Evolutionary conservation across 2,113 vertebrate genomes (phyloP), one percentile per base, ranked within the genome.

Genomic region (Perognathus longimembris): DNA sequence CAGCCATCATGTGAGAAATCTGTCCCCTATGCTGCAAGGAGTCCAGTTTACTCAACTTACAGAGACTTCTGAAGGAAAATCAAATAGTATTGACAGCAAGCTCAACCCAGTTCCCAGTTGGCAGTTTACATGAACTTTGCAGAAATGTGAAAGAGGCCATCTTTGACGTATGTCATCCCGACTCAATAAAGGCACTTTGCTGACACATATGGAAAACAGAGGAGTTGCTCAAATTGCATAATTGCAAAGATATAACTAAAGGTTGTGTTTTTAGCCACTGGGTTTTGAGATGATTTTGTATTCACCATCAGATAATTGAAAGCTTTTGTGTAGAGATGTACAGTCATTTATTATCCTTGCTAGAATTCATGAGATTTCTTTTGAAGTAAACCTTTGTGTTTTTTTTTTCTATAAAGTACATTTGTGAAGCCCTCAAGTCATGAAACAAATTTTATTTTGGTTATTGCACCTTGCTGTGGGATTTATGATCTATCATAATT

Each of bases 401-500:
- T n/a, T n/a, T n/a, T n/a, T 34, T 76, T 3, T 36, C 50, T 86
- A 81, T 92, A 26, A 78, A 50, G 63, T 38, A 92, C 11, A 69
- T 73, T 78, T 96, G 86, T 94, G 59, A 63, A 87, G 77, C 95
- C 92, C 61, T 96, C 74, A 90, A 89, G 67, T 86, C 93, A 88
- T 90, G 76, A 97, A 96, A 90, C 8, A 90, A 92, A 88, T 92
- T 88, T 7, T 70, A 95, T 95, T 95, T 54, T 92, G 94, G 76
- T 82, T 92, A 75, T 86, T 80, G 7, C 42, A 50, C 14, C 81
- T 88, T 92, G 45, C 54, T 94, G 89, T 91, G 73, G 97, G 80
- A 97, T 97, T 97, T 97, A 97, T 93, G 75, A 45, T 66, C 30
- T 76, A 93, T 88, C 92, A 77, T 32, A 83, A 91, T 61, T 34